phyloP scores from a whole-genome alignment of 2,113 vertebrate genomes.

The Phainopepla nitens region DNA sequence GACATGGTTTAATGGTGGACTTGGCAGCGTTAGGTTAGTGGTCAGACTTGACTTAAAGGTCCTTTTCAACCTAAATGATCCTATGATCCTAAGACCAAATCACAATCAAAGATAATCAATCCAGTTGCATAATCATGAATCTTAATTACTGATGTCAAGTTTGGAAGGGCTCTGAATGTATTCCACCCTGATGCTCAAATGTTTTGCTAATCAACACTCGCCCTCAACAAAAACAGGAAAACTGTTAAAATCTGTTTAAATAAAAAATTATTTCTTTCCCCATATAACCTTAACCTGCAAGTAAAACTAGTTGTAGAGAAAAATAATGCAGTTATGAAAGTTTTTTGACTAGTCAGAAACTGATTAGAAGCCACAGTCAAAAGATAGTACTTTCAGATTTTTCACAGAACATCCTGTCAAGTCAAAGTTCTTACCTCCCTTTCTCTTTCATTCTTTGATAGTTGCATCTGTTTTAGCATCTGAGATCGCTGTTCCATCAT shows the following conservation, averaged over 20 bases:
- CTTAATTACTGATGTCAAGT: background rate
- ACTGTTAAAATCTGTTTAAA: background rate
- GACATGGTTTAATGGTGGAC: background rate
- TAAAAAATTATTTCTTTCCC: background rate
- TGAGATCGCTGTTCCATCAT: constrained; percentile 97
- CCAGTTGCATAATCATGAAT: background rate
- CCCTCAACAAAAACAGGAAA: background rate
- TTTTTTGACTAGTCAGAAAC: background rate
- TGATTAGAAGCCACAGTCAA: background rate
- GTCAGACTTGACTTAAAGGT: background rate
- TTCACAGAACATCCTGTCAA: background rate
- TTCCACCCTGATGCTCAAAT: background rate
- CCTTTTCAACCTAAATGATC: background rate
- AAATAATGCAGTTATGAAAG: background rate
- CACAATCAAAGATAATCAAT: background rate
- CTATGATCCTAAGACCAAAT: background rate
- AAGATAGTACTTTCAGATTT: background rate
- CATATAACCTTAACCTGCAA: background rate
- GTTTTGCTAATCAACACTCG: background rate
- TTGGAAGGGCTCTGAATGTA: background rate
- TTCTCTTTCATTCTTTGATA: constrained; percentile 89
- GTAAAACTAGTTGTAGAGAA: background rate
- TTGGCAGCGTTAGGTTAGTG: background rate
- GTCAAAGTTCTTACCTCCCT: constrained; percentile 79
- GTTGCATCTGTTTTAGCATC: constrained; percentile 97